Base-by-base conservation (phyloP, 2,113 vertebrate genomes). In the Carettochelys insculpta region DNA sequence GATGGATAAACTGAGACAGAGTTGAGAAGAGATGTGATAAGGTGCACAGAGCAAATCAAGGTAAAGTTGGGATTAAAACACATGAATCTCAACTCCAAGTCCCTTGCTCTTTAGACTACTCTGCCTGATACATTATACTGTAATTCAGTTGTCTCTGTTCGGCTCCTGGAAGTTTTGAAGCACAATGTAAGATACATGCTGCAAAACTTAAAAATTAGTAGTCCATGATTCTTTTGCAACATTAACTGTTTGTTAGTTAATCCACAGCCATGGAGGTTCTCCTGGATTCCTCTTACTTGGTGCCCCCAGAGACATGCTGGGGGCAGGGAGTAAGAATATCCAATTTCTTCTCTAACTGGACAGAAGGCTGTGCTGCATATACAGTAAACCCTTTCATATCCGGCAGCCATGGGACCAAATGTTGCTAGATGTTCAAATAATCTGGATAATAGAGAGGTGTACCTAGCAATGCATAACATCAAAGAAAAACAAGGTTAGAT, bases 201-300 rank as follows among this genome's bases (percentile, higher is more conserved):
- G 75, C 1, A 89, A 22, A 76, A 78, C 80, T 94, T 90, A 20
- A 90, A 94, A 83, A 53, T 29, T 92, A 41, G 38, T 41, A 92
- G 90, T 31, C 92, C 87, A 53, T 83, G 89, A 93, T 84, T 95
- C 77, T 89, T 96, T 94, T 92, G 89, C 92, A 88, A n/a, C n/a
- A 81, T 52, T 31, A n/a, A n/a, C 77, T 71, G 41, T 38, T 5
- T 17, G 86, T 85, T 41, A 50, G 58, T 52, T 52, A 52, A 34
- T 31, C 58, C 58, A 34, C 20, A 41, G 38, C 20, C 38, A 71
- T 22, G 11, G 22, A 71, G 65, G 38, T 71, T 71, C 56, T 61
- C 31, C 34, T 61, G 56, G 61, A 68, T 34, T 20, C 34, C 61
- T n/a, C 58, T 34, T 38, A 85, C 77, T 91, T 93, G 90, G 92